Base-by-base conservation (phyloP, 2,113 vertebrate genomes). In the Pipa parva region DNA sequence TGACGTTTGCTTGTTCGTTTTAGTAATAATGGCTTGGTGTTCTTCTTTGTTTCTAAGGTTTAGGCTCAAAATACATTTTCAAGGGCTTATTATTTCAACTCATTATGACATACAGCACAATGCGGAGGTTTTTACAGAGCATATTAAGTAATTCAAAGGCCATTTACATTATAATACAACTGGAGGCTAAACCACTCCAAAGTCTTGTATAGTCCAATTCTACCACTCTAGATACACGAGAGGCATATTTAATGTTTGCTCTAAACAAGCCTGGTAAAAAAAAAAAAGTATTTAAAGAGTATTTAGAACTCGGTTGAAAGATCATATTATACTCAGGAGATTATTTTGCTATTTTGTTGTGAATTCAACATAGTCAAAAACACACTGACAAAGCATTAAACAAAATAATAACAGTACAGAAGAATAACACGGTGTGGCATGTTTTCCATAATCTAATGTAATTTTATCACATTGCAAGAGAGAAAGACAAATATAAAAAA, bases 21-120 rank as follows among this genome's bases (percentile, higher is more conserved):
- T 45, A 60, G 49, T 60, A 70, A 61, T 61, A 70, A 70, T 61
- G 61, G 66, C 66, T 52, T 49, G 25, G 58, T 61, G 48, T 54
- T 70, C 66, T 25, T 29, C 65, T 70, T 70, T 70, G 66, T 70
- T 70, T 70, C 66, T 59, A 28, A 45, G 58, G 31, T 70, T 54
- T 70, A 70, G 59, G 58, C 58, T 70, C 66, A 60, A 60, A 70
- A 70, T 54, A 61, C 48, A 54, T 45, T 70, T 70, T 61, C 66
- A 54, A 70, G 66, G 66, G 66, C 57, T 70, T 70, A 70, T 70
- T 61, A 70, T 55, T 61, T 61, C 57, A 61, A 70, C 37, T 51
- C 66, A 54, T 70, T 61, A 54, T 70, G 66, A 70, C 58, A 61
- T 54, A 28, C 57, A 28, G 58, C 57, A 70, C 58, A 70, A 70